These are phyloP conservation scores for Drosophila littoralis DNA, from an alignment of 1,140 invertebrate genomes.

Conservation along the genomic window DNA sequence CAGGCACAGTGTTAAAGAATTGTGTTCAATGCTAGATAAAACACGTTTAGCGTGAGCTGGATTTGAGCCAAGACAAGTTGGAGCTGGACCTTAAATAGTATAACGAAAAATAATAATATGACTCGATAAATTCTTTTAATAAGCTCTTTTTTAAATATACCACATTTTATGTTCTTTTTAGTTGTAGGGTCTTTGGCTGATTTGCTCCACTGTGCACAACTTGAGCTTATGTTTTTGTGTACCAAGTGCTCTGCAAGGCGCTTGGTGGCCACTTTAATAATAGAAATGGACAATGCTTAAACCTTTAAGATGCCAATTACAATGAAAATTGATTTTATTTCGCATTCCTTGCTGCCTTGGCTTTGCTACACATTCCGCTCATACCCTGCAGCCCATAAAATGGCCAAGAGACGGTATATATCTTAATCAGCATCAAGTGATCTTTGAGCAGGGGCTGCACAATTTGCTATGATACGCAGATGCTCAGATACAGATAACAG, in stretches of 20 bases:
- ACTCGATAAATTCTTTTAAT: too few relatives aligned
- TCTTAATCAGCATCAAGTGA: not conserved
- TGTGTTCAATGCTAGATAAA: too few relatives aligned
- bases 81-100: too few relatives aligned
- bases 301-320: slow-evolving; percentile 79
- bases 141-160: not conserved
- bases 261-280: slow-evolving; percentile 56
- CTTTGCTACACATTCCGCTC: slow-evolving; percentile 12
- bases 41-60: too few relatives aligned
- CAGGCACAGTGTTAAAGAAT: not conserved
- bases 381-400: slow-evolving; percentile 10
- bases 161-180: not conserved
- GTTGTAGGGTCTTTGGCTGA: not conserved
- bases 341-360: slow-evolving; percentile 37
- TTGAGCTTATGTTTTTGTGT: not conserved
- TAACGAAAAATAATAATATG: too few relatives aligned
- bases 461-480: too few relatives aligned
- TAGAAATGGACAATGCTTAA: slow-evolving; percentile 55
- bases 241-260: not conserved
- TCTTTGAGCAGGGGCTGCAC: too few relatives aligned
- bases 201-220: not conserved
- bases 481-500: too few relatives aligned
- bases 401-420: not conserved
- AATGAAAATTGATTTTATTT: slow-evolving; percentile 82
- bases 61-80: too few relatives aligned